Evolutionary conservation across 2,888 invertebrate species (phyloP).

Genomic region (Oxystoma pomonae): DNA sequence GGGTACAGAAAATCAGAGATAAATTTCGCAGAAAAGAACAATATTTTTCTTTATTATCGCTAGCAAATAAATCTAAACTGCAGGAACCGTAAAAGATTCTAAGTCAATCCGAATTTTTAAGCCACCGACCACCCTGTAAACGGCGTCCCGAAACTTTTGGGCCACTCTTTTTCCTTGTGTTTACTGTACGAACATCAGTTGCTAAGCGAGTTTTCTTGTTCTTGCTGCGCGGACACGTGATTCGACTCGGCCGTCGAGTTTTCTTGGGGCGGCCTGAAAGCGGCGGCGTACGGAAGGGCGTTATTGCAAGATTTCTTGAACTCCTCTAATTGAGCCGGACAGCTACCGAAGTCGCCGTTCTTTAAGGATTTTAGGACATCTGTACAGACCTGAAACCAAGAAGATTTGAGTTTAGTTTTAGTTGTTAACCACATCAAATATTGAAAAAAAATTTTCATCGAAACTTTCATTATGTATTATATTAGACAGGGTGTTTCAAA

Average conservation of each 20-base stretch:
- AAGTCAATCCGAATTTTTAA: no score
- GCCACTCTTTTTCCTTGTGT: neutral
- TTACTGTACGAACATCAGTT: constrained; percentile 36
- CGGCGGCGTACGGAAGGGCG: constrained; percentile 75
- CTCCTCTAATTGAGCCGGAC: constrained; percentile 62
- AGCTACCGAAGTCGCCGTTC: constrained; percentile 75
- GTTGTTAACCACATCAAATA: no score
- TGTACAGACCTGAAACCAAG: constrained; percentile 72
- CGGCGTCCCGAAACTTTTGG: no score
- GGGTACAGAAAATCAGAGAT: no score
- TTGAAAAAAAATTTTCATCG: constrained; percentile 3
- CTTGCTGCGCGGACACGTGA: constrained; percentile 34
- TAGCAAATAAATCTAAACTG: no score
- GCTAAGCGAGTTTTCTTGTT: constrained; percentile 41
- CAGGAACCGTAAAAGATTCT: no score
- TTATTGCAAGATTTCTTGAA: constrained; percentile 70
- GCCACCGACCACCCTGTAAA: no score
- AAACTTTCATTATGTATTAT: no score
- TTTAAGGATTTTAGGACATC: constrained; percentile 73
- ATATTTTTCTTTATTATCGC: no score
- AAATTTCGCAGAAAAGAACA: no score
- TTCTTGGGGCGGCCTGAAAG: constrained; percentile 55
- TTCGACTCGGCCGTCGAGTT: constrained; percentile 29
- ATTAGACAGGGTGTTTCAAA: no score
- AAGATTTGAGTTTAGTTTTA: no score